Evolutionary conservation across 2,888 invertebrate genomes (phyloP).

Genomic region (Lasioglossum pauxillum): DNA sequence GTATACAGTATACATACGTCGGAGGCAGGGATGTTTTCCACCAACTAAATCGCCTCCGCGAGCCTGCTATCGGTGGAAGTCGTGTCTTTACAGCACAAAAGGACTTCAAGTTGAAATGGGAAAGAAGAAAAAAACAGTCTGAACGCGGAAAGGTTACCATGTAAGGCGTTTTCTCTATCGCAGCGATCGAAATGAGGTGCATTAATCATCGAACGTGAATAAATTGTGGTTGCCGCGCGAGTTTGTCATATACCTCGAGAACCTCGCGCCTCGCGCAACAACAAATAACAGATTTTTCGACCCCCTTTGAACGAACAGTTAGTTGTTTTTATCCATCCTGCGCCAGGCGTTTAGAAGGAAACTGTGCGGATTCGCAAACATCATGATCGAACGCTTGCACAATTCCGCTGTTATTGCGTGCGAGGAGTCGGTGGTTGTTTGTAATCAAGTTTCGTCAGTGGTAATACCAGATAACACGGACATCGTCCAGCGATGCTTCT

Average conservation of each 20-base stretch:
- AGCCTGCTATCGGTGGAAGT: neutral
- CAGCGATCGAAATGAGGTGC: neutral
- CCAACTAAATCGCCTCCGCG: no score
- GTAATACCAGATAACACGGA: slow-evolving; percentile 20
- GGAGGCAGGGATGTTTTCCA: neutral
- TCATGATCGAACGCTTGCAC: slow-evolving; percentile 5
- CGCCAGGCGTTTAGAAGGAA: neutral
- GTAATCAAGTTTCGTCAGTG: slow-evolving; percentile 30
- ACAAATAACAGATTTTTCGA: neutral
- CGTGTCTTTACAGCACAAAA: neutral
- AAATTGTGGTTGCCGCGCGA: neutral
- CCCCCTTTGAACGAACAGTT: neutral
- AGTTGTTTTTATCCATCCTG: neutral
- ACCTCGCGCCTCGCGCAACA: neutral
- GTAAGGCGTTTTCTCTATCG: neutral
- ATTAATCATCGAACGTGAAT: neutral
- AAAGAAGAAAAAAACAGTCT: neutral
- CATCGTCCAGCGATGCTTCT: neutral
- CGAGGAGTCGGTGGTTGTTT: neutral
- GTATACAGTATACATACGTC: neutral
- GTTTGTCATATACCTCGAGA: neutral
- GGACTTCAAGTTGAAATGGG: neutral
- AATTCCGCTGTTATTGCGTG: slow-evolving; percentile 8
- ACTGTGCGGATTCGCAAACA: neutral
- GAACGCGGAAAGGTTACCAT: neutral